phyloP scores from a whole-genome alignment of 2,888 invertebrate genomes.

The Brenthis hecate region DNA sequence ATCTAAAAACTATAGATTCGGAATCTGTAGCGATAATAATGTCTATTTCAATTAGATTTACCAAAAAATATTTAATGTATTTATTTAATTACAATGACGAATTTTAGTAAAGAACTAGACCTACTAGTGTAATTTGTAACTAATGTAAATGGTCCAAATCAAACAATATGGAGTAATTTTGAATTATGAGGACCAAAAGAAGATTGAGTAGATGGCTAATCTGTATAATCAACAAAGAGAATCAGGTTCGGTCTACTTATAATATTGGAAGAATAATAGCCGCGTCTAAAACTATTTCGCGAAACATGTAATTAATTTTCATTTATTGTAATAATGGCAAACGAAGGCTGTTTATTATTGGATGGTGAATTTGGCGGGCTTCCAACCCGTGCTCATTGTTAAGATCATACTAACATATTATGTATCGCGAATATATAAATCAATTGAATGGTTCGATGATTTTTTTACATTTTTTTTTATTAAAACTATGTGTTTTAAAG shows the following conservation, averaged over 20 bases:
- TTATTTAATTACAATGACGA: too few relatives aligned
- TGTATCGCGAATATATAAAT: constrained; percentile 44
- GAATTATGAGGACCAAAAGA: too few relatives aligned
- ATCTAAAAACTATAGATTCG: too few relatives aligned
- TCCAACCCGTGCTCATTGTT: constrained; percentile 50
- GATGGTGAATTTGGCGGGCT: constrained; percentile 46
- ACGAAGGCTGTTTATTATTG: constrained; percentile 48
- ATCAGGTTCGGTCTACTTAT: constrained; percentile 18
- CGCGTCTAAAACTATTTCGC: constrained; percentile 32
- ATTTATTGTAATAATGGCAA: constrained; percentile 48
- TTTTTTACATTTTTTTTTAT: not conserved
- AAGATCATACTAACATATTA: constrained; percentile 46
- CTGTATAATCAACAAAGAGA: constrained; percentile 21
- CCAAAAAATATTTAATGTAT: too few relatives aligned
- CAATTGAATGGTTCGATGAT: constrained; percentile 23
- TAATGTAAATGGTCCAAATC: too few relatives aligned
- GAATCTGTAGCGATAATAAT: too few relatives aligned
- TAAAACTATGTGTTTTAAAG: not conserved
- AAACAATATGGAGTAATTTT: too few relatives aligned
- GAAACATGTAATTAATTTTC: constrained; percentile 42
- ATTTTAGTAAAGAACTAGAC: too few relatives aligned
- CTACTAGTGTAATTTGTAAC: too few relatives aligned
- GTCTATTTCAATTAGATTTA: too few relatives aligned
- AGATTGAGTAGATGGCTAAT: constrained; percentile 10
- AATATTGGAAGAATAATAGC: constrained; percentile 24